Conservation (phyloP, 2,888 invertebrate genomes). For the Mythimna impura region DNA sequence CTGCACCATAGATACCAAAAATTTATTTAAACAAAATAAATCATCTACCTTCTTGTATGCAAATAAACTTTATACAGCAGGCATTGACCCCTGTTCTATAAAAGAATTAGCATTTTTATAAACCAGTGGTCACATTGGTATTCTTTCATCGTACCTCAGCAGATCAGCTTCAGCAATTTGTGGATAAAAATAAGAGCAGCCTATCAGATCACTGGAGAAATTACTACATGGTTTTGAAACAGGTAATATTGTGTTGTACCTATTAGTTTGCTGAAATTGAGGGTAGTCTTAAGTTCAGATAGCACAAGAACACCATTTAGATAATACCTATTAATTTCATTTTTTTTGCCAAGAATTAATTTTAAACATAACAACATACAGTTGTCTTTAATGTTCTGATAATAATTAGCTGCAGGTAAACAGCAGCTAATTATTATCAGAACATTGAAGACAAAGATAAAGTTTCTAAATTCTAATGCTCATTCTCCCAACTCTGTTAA, state of each 20-base stretch:
- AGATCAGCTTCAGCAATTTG: conserved; percentile 1
- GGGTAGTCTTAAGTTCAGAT: not conserved
- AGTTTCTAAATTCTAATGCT: not conserved
- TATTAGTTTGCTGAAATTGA: not conserved
- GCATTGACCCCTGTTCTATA: conserved; percentile 10
- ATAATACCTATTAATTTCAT: not conserved
- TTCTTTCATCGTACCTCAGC: not conserved
- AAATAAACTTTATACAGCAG: not conserved
- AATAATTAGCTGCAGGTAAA: too few species aligned
- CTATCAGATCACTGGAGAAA: not conserved
- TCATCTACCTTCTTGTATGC: not conserved
- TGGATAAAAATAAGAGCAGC: not conserved
- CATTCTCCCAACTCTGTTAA: not conserved
- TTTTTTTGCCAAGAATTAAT: not conserved
- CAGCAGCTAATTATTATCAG: not conserved
- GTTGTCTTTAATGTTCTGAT: not conserved
- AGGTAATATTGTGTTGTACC: not conserved
- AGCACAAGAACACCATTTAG: not conserved
- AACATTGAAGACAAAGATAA: not conserved
- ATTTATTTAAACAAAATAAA: not conserved
- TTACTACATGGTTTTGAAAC: not conserved
- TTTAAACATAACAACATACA: not conserved
- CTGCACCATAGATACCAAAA: not conserved
- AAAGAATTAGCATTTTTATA: not conserved
- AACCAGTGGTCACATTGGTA: not conserved